These are phyloP conservation scores for Chloroclystis v-ata DNA, from an alignment of 2,888 invertebrate species.

Conservation along the genomic window DNA sequence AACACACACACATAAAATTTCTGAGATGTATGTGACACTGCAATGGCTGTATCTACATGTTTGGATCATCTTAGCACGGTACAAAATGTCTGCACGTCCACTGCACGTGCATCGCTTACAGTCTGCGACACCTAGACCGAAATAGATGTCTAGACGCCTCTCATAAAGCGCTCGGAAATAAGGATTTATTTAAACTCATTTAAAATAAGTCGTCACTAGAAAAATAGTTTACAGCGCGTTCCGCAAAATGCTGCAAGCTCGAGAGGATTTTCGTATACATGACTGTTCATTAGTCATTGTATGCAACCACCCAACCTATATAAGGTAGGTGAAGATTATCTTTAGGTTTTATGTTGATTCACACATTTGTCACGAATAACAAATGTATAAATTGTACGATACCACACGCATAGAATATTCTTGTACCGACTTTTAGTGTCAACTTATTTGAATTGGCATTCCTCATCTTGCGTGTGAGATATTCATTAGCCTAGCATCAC, in stretches of 20 bases:
- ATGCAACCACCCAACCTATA: no score
- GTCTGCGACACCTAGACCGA: slow-evolving; percentile 27
- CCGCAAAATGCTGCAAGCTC: not conserved
- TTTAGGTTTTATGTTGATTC: no score
- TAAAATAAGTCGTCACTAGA: slow-evolving; percentile 6
- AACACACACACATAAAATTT: slow-evolving; percentile 3
- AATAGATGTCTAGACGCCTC: slow-evolving; percentile 31
- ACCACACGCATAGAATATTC: slow-evolving; percentile 1
- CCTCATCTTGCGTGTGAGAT: slow-evolving; percentile 13
- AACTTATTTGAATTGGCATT: slow-evolving; percentile 17
- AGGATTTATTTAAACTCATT: slow-evolving; percentile 22
- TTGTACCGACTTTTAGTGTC: slow-evolving; percentile 7
- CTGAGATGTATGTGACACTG: slow-evolving; percentile 4
- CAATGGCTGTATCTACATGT: not conserved
- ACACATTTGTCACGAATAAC: not conserved
- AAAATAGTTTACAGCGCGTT: not conserved
- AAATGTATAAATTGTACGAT: not conserved
- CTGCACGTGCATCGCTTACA: slow-evolving; percentile 29
- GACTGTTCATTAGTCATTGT: no score
- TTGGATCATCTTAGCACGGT: slow-evolving; percentile 21
- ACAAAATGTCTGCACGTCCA: slow-evolving; percentile 29
- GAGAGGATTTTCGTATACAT: no score
- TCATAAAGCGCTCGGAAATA: slow-evolving; percentile 26
- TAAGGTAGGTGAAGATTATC: no score
- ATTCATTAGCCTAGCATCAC: slow-evolving; percentile 17